A percentile compares a stretch with the other conserved stretches of the same genome.
These are phyloP conservation scores for Sycobia sp. DNA, from an alignment of 1,140 invertebrate genomes.

Conservation along the genomic window DNA sequence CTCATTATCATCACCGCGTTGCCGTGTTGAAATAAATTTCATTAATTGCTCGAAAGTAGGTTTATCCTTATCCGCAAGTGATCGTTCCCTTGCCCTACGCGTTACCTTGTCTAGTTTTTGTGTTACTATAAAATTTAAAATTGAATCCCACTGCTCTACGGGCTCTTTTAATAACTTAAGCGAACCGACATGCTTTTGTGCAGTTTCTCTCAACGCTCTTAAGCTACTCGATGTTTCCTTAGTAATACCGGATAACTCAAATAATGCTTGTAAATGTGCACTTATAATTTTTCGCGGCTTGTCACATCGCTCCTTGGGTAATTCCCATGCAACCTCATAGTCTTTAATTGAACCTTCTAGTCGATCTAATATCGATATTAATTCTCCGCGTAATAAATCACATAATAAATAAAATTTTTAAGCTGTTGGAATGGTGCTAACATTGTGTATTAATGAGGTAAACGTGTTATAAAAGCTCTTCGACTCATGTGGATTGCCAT, in stretches of 20 bases:
- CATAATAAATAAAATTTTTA: too few relatives aligned
- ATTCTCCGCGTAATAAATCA: too few relatives aligned
- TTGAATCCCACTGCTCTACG: too few relatives aligned
- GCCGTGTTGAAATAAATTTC: neutral
- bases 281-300: neutral
- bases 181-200: too few relatives aligned
- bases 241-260: neutral
- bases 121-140: too few relatives aligned
- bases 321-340: neutral
- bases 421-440: too few relatives aligned
- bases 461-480: too few relatives aligned
- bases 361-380: too few relatives aligned
- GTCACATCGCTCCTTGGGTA: neutral
- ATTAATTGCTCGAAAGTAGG: neutral
- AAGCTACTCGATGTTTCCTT: neutral
- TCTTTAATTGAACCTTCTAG: neutral
- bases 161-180: too few relatives aligned
- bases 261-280: neutral
- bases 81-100: neutral
- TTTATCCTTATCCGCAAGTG: neutral
- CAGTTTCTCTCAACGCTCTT: neutral
- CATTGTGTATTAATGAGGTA: too few relatives aligned
- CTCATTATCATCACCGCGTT: neutral
- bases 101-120: too few relatives aligned
- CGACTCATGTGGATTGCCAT: too few relatives aligned